Percentiles rank a stretch among this genome's conserved stretches.
These are phyloP conservation scores for Chamaea fasciata DNA, from an alignment of 2,113 vertebrate genomes.

Conservation along the genomic window DNA sequence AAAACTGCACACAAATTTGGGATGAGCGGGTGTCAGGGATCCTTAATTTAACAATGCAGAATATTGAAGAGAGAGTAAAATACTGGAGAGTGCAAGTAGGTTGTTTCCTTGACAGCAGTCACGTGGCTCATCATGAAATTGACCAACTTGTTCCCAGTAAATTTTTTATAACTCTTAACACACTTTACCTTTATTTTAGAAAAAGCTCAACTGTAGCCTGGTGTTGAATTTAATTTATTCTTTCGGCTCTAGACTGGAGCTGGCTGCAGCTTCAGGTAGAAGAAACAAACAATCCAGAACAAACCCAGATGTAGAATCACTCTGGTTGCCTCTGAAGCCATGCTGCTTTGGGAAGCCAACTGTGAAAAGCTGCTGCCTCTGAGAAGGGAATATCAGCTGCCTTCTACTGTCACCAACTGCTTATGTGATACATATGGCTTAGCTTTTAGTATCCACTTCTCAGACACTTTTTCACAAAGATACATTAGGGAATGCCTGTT, in stretches of 20 bases:
- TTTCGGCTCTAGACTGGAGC: constrained; percentile 77
- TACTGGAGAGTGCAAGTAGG: background rate
- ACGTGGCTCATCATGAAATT: background rate
- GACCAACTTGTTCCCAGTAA: background rate
- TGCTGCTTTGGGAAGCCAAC: background rate
- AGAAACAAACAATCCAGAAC: constrained; percentile 50
- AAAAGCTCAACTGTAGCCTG: background rate
- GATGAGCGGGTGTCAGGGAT: background rate
- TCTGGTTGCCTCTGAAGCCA: background rate
- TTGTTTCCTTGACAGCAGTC: background rate
- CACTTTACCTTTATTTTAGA: background rate
- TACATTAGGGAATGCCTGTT: background rate
- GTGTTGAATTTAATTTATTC: background rate
- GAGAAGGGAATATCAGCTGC: background rate
- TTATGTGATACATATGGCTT: background rate
- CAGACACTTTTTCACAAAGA: background rate
- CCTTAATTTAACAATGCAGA: background rate
- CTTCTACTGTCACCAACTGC: background rate
- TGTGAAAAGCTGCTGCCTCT: constrained; percentile 26
- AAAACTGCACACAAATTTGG: background rate
- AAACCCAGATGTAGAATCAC: constrained; percentile 42
- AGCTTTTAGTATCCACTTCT: background rate
- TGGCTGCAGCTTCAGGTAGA: constrained; percentile 71
- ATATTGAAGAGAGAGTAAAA: background rate
- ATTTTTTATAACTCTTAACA: background rate